Conservation (phyloP, 2,888 invertebrate genomes). For the Tenthredo scrophulariae region DNA sequence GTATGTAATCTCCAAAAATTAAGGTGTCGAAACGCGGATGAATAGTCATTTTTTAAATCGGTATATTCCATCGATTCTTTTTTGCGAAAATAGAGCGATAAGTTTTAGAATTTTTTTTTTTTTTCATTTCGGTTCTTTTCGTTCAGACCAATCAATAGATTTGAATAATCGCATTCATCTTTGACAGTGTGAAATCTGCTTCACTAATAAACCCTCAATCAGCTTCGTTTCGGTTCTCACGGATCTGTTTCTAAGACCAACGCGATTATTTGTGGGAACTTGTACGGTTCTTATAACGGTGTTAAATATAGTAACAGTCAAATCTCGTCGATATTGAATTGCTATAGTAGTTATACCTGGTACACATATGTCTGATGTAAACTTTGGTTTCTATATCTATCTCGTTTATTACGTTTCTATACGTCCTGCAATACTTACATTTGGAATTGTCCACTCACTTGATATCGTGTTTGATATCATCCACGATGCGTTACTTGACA, state of each 20-base stretch:
- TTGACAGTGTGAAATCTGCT: background rate
- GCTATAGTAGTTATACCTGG: background rate
- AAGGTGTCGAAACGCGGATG: background rate
- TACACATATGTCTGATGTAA: background rate
- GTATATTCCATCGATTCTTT: background rate
- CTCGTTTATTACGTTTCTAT: background rate
- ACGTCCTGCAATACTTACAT: background rate
- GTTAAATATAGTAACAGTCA: background rate
- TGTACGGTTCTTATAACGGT: background rate
- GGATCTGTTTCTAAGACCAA: background rate
- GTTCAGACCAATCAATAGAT: background rate
- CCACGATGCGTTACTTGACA: background rate
- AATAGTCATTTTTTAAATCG: background rate
- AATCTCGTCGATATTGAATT: background rate
- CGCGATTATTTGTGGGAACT: background rate
- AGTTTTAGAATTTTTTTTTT: background rate
- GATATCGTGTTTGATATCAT: background rate
- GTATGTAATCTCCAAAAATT: conserved; percentile 5
- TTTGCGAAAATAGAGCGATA: background rate
- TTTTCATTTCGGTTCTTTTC: too few species aligned
- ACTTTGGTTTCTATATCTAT: background rate
- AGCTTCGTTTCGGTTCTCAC: background rate
- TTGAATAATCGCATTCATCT: background rate
- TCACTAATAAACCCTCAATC: background rate
- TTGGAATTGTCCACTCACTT: conserved; percentile 19